Evolutionary conservation across 2,797 vertebrate genomes (phyloP).

Genomic region (Tarsius wallacei): DNA sequence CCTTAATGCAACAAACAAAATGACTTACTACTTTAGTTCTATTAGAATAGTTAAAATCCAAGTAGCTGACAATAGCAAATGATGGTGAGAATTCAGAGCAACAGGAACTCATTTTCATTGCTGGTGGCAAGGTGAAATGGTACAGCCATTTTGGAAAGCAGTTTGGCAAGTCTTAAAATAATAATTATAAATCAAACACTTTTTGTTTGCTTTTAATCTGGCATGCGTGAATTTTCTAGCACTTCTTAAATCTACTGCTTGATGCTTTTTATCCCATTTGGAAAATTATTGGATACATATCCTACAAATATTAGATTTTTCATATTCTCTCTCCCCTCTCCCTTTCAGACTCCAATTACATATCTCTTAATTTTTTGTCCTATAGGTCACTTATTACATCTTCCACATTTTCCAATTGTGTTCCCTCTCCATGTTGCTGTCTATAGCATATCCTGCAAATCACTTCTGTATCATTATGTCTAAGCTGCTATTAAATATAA

Average conservation of each 20-base stretch:
- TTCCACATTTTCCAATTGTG: background rate
- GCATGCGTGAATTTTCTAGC: background rate
- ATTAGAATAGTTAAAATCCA: background rate
- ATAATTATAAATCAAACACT: background rate
- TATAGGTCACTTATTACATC: background rate
- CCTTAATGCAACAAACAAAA: background rate
- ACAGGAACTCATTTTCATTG: background rate
- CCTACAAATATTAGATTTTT: background rate
- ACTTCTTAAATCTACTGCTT: background rate
- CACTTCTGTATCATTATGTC: background rate
- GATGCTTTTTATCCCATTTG: background rate
- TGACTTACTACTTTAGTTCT: background rate
- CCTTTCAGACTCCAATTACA: background rate
- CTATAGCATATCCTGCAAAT: background rate
- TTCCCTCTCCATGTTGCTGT: background rate
- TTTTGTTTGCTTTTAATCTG: background rate
- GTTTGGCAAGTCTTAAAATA: background rate
- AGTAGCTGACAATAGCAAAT: background rate
- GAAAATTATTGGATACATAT: background rate
- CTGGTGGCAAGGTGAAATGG: background rate
- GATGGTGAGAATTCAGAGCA: background rate
- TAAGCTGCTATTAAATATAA: background rate
- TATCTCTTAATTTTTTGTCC: background rate
- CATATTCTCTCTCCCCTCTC: background rate
- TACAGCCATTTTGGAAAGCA: background rate